Percentiles rank a stretch among this genome's conserved stretches.
These are phyloP conservation scores for Melanotaenia parkinsoni DNA, from an alignment of 2,797 vertebrate species.

Conservation along the genomic window DNA sequence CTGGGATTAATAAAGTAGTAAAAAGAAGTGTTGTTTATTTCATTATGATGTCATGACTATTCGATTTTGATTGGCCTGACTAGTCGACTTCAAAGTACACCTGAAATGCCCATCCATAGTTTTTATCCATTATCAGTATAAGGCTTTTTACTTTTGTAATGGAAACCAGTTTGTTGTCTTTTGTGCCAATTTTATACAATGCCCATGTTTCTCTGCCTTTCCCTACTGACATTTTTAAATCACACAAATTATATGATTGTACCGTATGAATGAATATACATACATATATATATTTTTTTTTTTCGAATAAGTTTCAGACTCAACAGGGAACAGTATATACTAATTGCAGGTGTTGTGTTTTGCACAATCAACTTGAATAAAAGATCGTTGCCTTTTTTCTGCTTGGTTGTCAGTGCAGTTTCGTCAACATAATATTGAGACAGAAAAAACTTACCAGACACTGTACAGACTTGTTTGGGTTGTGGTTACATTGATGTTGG, in stretches of 20 bases:
- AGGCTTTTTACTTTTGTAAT: slow-evolving; percentile 45
- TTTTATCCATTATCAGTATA: slow-evolving; percentile 30
- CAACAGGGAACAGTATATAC: slow-evolving; percentile 5
- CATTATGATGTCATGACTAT: too few relatives aligned
- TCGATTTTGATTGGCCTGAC: too few relatives aligned
- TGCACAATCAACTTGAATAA: slow-evolving; percentile 8
- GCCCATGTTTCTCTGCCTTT: slow-evolving; percentile 15
- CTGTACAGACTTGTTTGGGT: neutral
- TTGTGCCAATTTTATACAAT: slow-evolving; percentile 9
- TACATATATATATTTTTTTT: too few relatives aligned
- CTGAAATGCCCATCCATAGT: too few relatives aligned
- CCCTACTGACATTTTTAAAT: slow-evolving; percentile 27
- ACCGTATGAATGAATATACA: slow-evolving; percentile 14
- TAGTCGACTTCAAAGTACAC: too few relatives aligned
- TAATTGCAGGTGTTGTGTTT: slow-evolving; percentile 11
- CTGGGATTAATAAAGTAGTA: too few relatives aligned
- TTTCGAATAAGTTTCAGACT: slow-evolving; percentile 4
- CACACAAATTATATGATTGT: slow-evolving; percentile 30
- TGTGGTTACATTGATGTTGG: neutral
- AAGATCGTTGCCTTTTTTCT: neutral
- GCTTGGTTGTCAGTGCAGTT: neutral
- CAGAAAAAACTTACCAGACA: neutral
- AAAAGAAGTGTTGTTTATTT: too few relatives aligned
- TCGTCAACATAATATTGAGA: neutral
- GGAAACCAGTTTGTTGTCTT: slow-evolving; percentile 24